A percentile compares a stretch with the other conserved stretches of the same genome.
These are phyloP conservation scores for Drosophila burlai DNA, from an alignment of 1,140 invertebrate species.

Conservation along the genomic window DNA sequence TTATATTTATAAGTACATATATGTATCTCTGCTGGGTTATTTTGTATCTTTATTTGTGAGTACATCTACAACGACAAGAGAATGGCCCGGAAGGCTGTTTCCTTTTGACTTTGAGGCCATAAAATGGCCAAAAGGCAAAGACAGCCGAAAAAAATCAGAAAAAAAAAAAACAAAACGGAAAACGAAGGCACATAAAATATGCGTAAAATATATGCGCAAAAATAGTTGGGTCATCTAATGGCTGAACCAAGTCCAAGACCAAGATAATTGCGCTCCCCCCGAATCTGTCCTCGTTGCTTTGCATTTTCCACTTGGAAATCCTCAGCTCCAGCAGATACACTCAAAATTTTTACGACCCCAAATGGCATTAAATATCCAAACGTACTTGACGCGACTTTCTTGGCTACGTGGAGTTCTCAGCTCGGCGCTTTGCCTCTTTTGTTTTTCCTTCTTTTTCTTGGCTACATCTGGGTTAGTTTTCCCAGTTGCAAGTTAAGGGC, in stretches of 20 bases:
- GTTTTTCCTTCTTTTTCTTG: slow-evolving; percentile 2
- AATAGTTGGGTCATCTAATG: slow-evolving; percentile 81
- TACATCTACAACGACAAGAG: slow-evolving; percentile 41
- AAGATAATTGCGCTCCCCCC: slow-evolving; percentile 68
- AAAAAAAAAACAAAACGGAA: slow-evolving; percentile 14
- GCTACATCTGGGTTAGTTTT: slow-evolving; percentile 53
- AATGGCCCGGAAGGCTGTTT: slow-evolving; percentile 31
- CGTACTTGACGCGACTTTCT: slow-evolving; percentile 72
- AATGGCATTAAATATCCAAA: slow-evolving; percentile 81
- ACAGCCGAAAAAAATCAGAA: background rate
- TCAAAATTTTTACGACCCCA: slow-evolving; percentile 76
- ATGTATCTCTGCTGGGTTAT: slow-evolving; percentile 23
- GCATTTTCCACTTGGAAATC: slow-evolving; percentile 57
- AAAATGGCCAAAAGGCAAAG: slow-evolving; percentile 38
- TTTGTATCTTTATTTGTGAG: slow-evolving; percentile 59
- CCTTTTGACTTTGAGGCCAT: slow-evolving; percentile 43
- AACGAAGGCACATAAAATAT: slow-evolving; percentile 71
- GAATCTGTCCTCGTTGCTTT: slow-evolving; percentile 67
- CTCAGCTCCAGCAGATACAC: slow-evolving; percentile 54
- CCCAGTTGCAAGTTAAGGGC: slow-evolving; percentile 39
- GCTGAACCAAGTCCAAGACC: slow-evolving; percentile 73
- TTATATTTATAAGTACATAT: slow-evolving; percentile 29
- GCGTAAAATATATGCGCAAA: slow-evolving; percentile 72
- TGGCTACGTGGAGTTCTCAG: slow-evolving; percentile 68
- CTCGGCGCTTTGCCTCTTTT: slow-evolving; percentile 28